Evolutionary conservation across 2,797 vertebrate genomes (phyloP).

Genomic region (Pogoniulus pusillus): DNA sequence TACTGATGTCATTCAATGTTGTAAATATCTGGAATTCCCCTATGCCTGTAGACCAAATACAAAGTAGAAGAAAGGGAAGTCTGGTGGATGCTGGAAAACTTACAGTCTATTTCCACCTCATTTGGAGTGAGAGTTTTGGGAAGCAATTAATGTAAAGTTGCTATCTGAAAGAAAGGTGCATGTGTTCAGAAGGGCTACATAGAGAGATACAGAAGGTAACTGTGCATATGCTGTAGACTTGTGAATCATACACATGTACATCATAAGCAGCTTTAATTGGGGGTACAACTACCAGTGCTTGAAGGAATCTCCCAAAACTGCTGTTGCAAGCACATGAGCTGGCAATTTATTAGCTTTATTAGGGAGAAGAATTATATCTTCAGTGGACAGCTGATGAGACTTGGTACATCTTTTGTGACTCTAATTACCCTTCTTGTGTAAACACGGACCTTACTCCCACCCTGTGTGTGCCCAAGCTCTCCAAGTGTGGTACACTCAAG

Average conservation of each 20-base stretch:
- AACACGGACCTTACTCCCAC: background rate
- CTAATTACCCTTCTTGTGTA: background rate
- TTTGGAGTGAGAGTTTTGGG: fast-evolving
- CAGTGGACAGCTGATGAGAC: slow-evolving; percentile 1
- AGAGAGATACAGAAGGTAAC: background rate
- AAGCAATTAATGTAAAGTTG: background rate
- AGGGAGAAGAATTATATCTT: background rate
- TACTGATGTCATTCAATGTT: background rate
- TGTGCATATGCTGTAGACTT: background rate
- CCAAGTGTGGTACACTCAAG: background rate
- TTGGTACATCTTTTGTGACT: background rate
- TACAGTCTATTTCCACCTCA: background rate
- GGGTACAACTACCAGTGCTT: background rate
- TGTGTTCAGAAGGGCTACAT: background rate
- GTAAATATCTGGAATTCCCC: background rate
- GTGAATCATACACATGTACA: background rate
- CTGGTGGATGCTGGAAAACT: background rate
- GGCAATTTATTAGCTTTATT: background rate
- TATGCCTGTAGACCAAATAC: background rate
- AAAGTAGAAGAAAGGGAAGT: background rate
- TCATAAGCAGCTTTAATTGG: slow-evolving; percentile 27
- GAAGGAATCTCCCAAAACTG: background rate
- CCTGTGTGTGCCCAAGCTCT: background rate
- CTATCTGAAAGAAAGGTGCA: background rate
- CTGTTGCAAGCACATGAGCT: background rate